Percentiles rank a stretch among this genome's conserved stretches.
phyloP scores from a whole-genome alignment of 1,140 invertebrate genomes.

The Pygmarrhopalites habei region DNA sequence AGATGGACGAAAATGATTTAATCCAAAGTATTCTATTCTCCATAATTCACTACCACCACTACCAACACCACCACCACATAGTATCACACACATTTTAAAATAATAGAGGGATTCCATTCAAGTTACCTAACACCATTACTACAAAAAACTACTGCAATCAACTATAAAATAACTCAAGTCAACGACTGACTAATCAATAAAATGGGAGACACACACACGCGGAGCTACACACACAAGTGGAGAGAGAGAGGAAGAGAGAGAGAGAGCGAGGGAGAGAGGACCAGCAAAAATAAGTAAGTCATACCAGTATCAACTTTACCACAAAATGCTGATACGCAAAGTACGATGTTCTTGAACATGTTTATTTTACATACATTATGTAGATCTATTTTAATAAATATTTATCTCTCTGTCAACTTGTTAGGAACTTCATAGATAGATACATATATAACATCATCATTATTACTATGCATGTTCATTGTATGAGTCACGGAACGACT shows the following conservation, averaged over 20 bases:
- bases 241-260: neutral
- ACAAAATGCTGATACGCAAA: conserved; percentile 1
- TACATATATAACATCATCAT: neutral
- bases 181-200: conserved; percentile 23
- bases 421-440: neutral
- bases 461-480: neutral
- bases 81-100: no score
- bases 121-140: no score
- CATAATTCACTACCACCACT: no score
- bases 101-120: no score
- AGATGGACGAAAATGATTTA: no score
- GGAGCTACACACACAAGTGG: neutral
- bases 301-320: conserved; percentile 3
- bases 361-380: neutral
- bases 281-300: neutral
- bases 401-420: neutral
- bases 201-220: conserved; percentile 14
- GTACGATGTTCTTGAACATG: neutral
- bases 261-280: no score
- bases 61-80: no score
- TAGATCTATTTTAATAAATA: conserved; percentile 4
- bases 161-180: conserved; percentile 7
- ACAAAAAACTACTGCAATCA: conserved; percentile 8
- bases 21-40: no score
- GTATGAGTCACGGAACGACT: neutral